Base-by-base conservation (phyloP, 2,888 invertebrate species). In the Microctonus brassicae region DNA sequence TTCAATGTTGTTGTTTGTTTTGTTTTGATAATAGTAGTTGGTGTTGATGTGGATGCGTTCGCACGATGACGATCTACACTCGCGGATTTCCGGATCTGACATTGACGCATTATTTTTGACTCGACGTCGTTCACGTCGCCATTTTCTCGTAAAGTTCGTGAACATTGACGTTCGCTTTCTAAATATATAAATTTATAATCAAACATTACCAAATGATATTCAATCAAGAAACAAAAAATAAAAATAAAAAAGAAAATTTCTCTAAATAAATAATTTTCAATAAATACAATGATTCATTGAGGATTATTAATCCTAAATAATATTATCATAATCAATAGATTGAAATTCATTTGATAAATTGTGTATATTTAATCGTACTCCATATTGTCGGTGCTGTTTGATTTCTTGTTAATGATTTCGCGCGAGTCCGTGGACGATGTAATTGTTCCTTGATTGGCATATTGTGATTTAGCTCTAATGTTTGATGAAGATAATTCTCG, bases 161-260 rank as follows among this genome's bases (percentile, higher is more conserved):
- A 86, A 83, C 82, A 82, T 82, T 68, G 86, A 81, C 68, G 81
- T 75, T 72, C 85, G 83, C 73, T 83, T 85, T 82, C 85, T 86
- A 39, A 66, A 60, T 55, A 33, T 57, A 5, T 53, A 5, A 36
- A 55, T 55, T 22, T 11, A 66, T 36, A 47, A 57, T 66, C 29
- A 39, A 26, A 24, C 7, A 11, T 6, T n/a, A 29, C 20, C 26
- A 11, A 53, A 11, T 17, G 13, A 33, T 9, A 58, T 61, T 52
- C 2, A 24, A 47, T 34, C 0, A 22, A n/a, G n/a, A n/a, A 67
- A 24, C 24, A 11, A 22, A 66, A 68, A 55, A 29, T 4, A 39
- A n/a, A n/a, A 47, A 17, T 47, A 1, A 17, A 47, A 47, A 6
- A 6, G 1, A 47, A 47, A 7, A 47, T n/a, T n/a, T n/a, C n/a